Base-by-base conservation (phyloP, 2,888 invertebrate genomes). In the Nymphalis c-album region DNA sequence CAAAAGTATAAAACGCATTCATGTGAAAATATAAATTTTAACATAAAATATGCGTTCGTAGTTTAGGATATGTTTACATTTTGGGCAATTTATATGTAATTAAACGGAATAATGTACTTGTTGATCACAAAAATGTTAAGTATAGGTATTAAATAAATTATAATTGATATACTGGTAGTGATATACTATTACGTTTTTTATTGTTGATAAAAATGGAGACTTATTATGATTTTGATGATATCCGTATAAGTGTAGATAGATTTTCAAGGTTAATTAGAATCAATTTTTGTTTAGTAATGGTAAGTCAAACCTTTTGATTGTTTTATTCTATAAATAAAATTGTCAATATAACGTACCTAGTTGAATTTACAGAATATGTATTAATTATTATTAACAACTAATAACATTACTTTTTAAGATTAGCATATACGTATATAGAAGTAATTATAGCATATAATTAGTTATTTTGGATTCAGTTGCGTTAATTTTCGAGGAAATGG, bases 151-250 rank as follows among this genome's bases (percentile, higher is more conserved):
- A 47, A 48, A 46, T 35, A 55, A 65, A 65, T 60, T 65, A 60
- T 65, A 60, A 60, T 60, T 60, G 65, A 40, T 60, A 65, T 22
- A 35, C 31, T 47, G 60, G 16, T 50, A 26, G n/a, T n/a, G n/a
- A n/a, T n/a, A n/a, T n/a, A n/a, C 26, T 26, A 26, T 6, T 31
- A 50, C 35, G 31, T 31, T 35, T 40, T 50, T 60, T 51, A 53
- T 47, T 40, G 20, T 31, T 51, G 65, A 31, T 60, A 46, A 22
- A 53, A 51, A 46, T 22, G 6, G 13, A 22, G 47, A 10, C 47
- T 65, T 18, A 53, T 60, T 65, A 59, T 63, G 46, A 55, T 65
- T 45, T n/a, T 55, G 65, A 60, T 65, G 60, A 53, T 22, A 7
- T 13, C 48, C 51, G 51, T 60, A 53, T 51, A 45, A 50, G 10